phyloP scores from a whole-genome alignment of 2,113 vertebrate genomes.

The Salminus brasiliensis region DNA sequence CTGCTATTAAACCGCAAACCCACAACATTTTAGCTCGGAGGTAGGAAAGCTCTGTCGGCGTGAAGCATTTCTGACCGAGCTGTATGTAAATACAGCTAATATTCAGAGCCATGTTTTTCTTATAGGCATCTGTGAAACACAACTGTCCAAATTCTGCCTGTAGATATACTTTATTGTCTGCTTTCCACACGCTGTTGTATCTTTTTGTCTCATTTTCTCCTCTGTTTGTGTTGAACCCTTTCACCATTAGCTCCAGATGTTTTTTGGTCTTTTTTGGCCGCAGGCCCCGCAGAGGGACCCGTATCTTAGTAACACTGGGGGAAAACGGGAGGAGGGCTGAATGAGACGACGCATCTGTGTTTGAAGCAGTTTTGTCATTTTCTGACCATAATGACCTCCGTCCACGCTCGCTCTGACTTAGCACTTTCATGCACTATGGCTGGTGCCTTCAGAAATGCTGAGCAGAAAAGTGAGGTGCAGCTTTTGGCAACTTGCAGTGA shows the following conservation, averaged over 20 bases:
- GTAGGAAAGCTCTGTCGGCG: neutral
- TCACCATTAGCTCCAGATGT: constrained; percentile 74
- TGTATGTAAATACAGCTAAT: neutral
- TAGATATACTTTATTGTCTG: neutral
- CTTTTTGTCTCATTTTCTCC: constrained; percentile 28
- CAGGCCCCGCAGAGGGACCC: constrained; percentile 55
- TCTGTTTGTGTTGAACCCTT: constrained; percentile 54
- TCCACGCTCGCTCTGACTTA: neutral
- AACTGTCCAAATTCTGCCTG: neutral
- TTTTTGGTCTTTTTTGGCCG: constrained; percentile 60
- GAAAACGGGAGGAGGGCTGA: constrained; percentile 38
- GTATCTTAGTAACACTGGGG: constrained; percentile 64
- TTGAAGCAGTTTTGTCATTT: constrained; percentile 12
- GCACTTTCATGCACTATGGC: neutral
- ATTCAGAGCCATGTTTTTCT: no score
- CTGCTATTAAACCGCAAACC: no score
- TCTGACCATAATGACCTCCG: neutral
- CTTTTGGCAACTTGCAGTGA: neutral
- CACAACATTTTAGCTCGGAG: no score
- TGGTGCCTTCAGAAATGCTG: neutral
- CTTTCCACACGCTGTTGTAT: neutral
- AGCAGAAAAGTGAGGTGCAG: neutral
- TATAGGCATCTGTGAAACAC: no score
- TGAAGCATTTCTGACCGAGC: neutral
- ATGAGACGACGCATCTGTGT: constrained; percentile 37